Evolutionary conservation across 2,888 invertebrate species (phyloP), one percentile per base, ranked within the genome.

Genomic region (Aleiodes leptofemur): DNA sequence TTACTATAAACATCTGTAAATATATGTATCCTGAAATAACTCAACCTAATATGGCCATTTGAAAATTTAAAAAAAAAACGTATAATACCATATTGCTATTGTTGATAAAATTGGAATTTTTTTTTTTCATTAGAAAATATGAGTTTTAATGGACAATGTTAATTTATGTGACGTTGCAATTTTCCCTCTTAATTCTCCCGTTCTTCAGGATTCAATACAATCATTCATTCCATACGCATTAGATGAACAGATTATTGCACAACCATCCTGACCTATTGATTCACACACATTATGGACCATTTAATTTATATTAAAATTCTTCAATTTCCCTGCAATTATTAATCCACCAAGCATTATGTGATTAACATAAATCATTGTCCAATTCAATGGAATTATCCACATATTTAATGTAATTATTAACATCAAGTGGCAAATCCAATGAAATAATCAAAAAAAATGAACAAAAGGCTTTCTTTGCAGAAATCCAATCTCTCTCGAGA

Each of bases 191-290:
- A 43, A 43, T 43, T 64, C 64, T 34, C 48, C 43, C 64, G 48
- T 16, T 64, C 48, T 48, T 48, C 64, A 64, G 43, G 64, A 64
- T 64, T 64, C 64, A 8, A 64, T 4, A 23, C 48, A 48, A 23
- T 64, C 48, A 23, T 14, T 64, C 48, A 23, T 56, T 43, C 64
- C 43, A 48, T 64, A 64, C 48, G 43, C 43, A 43, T 16, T 64
- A 48, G 14, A 61, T 34, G 59, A 64, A 48, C 43, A 48, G 16
- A 64, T 56, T 56, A 29, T 64, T 64, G 64, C 64, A 64, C 43
- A 43, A 64, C 14, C 8, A 64, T 43, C 48, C 64, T 64, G 64
- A 64, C 64, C 64, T 64, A 64, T 43, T 64, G 64, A 48, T 43
- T 34, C 48, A 64, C 23, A 43, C 61, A 23, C 9, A 14, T 43